A percentile compares a stretch with the other conserved stretches of the same genome.
phyloP scores from a whole-genome alignment of 2,888 invertebrate species.

The Caenorhabditis wallacei region DNA sequence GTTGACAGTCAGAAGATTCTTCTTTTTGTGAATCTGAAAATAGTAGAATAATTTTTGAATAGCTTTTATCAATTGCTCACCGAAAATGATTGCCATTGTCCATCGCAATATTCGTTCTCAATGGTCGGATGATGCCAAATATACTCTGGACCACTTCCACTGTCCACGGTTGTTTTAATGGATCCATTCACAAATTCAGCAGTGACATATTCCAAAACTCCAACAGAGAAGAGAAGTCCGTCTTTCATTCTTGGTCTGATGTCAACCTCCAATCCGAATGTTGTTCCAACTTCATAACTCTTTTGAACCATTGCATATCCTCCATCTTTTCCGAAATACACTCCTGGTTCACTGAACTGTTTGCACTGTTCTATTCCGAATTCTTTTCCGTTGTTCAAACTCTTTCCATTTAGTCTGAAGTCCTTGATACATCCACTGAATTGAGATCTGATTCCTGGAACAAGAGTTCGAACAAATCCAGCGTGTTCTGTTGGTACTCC shows the following conservation, averaged over 20 bases:
- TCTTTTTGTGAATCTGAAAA: slow-evolving; percentile 89
- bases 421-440: slow-evolving; percentile 84
- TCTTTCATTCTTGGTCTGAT: slow-evolving; percentile 79
- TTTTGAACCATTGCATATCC: slow-evolving; percentile 83
- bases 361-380: slow-evolving; percentile 82
- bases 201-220: slow-evolving; percentile 88
- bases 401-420: slow-evolving; percentile 82
- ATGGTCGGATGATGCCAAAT: slow-evolving; percentile 68
- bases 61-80: slow-evolving; percentile 59
- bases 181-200: slow-evolving; percentile 88
- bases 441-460: slow-evolving; percentile 76
- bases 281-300: slow-evolving; percentile 70
- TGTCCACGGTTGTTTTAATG: slow-evolving; percentile 76
- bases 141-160: slow-evolving; percentile 88
- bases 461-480: slow-evolving; percentile 63
- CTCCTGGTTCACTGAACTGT: slow-evolving; percentile 83
- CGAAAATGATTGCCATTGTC: slow-evolving; percentile 92
- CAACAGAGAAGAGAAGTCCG: slow-evolving; percentile 81
- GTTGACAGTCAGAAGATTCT: slow-evolving; percentile 91
- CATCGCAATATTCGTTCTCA: slow-evolving; percentile 90
- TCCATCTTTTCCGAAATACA: slow-evolving; percentile 84
- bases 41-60: background rate
- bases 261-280: slow-evolving; percentile 80
- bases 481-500: slow-evolving; percentile 82
- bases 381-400: slow-evolving; percentile 73